phyloP scores from a whole-genome alignment of 2,888 invertebrate genomes.

The Tetramorium bicarinatum region DNA sequence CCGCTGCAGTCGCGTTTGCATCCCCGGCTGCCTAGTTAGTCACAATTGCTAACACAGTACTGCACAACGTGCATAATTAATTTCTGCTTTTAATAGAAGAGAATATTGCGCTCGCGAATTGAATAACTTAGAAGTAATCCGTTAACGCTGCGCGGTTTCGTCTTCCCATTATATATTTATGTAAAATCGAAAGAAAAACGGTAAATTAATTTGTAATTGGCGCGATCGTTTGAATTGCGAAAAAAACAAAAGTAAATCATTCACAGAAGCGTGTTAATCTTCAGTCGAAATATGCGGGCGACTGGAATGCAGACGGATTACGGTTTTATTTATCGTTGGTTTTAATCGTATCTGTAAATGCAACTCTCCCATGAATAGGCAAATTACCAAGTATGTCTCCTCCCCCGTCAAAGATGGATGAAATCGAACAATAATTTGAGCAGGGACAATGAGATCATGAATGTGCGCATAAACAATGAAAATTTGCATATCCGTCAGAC shows the following conservation, averaged over 20 bases:
- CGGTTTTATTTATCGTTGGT: background rate
- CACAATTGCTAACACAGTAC: slow-evolving; percentile 24
- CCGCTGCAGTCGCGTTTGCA: background rate
- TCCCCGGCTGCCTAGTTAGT: background rate
- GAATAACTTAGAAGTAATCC: slow-evolving; percentile 11
- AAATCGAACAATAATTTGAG: slow-evolving; percentile 46
- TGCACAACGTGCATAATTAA: slow-evolving; percentile 33
- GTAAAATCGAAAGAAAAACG: background rate
- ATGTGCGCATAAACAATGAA: slow-evolving; percentile 46
- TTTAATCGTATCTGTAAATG: slow-evolving; percentile 7
- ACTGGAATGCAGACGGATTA: background rate
- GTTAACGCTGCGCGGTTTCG: background rate
- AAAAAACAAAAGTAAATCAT: background rate
- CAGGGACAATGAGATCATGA: slow-evolving; percentile 27
- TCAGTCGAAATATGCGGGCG: background rate
- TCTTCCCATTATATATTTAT: slow-evolving; percentile 13
- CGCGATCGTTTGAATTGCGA: too few species aligned
- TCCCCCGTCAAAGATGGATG: slow-evolving; percentile 13
- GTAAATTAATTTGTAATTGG: slow-evolving; percentile 35
- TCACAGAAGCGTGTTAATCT: background rate
- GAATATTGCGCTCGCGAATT: slow-evolving; percentile 21
- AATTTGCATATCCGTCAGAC: slow-evolving; percentile 53
- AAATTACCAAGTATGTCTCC: background rate
- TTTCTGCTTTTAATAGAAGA: slow-evolving; percentile 20
- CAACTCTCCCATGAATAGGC: slow-evolving; percentile 10